phyloP scores from a whole-genome alignment of 2,113 vertebrate genomes.

The Etheostoma spectabile region DNA sequence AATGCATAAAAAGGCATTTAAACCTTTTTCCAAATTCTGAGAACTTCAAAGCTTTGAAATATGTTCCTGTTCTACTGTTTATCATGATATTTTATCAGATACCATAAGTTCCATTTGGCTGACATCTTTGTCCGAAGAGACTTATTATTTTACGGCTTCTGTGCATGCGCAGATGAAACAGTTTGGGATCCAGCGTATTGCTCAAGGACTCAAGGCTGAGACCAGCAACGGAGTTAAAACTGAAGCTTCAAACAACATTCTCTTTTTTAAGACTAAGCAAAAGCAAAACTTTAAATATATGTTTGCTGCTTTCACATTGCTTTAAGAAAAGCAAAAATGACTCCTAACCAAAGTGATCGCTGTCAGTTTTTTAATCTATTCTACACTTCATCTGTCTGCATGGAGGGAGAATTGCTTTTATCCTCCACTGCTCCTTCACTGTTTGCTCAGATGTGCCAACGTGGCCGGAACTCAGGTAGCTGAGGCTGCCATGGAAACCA shows the following conservation, averaged over 20 bases:
- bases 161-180: neutral
- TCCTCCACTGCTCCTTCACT: constrained; percentile 28
- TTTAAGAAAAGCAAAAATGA: neutral
- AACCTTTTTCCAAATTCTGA: neutral
- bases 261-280: neutral
- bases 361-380: neutral
- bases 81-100: neutral
- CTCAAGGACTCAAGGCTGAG: neutral
- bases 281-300: neutral
- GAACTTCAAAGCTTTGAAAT: neutral
- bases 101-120: neutral
- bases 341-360: neutral
- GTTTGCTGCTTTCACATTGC: neutral
- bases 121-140: neutral
- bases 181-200: neutral
- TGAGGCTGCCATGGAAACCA: constrained; percentile 57
- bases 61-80: neutral
- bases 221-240: neutral
- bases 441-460: constrained; percentile 53
- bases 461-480: constrained; percentile 53
- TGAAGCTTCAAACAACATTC: neutral
- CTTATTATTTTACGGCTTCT: neutral
- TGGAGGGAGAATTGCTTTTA: constrained; percentile 11
- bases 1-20: no score
- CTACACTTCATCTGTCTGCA: neutral